A percentile compares a stretch with the other conserved stretches of the same genome.
Evolutionary conservation across 1,140 invertebrate genomes (phyloP).

Genomic region (Helicoverpa armigera): DNA sequence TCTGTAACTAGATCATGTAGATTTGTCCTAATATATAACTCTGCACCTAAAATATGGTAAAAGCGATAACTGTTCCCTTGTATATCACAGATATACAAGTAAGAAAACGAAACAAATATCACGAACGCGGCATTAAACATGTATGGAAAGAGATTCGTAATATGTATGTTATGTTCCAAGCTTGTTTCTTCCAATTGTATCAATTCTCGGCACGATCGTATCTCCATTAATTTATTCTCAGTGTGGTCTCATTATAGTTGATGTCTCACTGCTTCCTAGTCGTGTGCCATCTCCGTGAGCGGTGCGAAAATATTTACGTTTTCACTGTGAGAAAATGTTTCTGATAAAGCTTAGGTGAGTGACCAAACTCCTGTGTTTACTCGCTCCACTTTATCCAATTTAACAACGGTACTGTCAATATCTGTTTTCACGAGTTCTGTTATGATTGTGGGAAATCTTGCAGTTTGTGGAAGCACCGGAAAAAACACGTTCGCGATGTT

Average conservation of each 20-base stretch:
- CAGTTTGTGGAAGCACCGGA: background rate
- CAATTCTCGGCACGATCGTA: constrained; percentile 45
- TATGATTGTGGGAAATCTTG: background rate
- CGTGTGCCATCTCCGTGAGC: background rate
- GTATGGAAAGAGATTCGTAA: constrained; percentile 3
- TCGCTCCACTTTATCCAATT: background rate
- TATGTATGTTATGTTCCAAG: constrained; percentile 2
- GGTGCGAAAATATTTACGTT: constrained; percentile 9
- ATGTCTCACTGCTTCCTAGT: constrained; percentile 20
- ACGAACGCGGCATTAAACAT: background rate
- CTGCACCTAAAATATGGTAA: too few relatives aligned
- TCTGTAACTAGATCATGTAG: too few relatives aligned
- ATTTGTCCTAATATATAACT: too few relatives aligned
- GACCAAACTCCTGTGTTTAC: constrained; percentile 1
- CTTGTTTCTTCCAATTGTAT: constrained; percentile 48
- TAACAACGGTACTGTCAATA: background rate
- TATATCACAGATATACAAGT: background rate
- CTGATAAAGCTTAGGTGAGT: constrained; percentile 32
- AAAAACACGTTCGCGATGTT: background rate
- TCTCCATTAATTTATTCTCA: constrained; percentile 39
- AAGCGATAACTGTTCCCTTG: background rate
- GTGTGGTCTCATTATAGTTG: constrained; percentile 27
- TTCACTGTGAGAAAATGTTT: constrained; percentile 8
- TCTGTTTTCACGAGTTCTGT: background rate
- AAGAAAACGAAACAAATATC: background rate